Evolutionary conservation across 2,113 vertebrate species (phyloP), one percentile per base, ranked within the genome.

Genomic region (Ariopsis seemanni): DNA sequence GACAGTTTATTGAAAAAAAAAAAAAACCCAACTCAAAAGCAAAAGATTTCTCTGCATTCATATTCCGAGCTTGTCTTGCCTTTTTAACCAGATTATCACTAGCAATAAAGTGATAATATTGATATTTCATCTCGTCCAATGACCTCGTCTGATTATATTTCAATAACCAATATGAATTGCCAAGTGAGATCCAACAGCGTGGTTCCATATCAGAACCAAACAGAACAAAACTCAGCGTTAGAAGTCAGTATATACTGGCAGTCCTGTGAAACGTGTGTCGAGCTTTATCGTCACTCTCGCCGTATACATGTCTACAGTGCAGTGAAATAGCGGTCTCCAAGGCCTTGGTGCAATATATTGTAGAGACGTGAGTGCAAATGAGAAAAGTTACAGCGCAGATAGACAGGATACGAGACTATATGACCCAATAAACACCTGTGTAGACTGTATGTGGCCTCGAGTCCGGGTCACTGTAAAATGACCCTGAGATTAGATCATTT

Each of bases 401-500:
- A 42, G 52, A 81, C 17, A 79, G 20, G n/a, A 30, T 9, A n/a
- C 25, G 30, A 55, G 75, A 15, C 25, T 7, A 14, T 53, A 34
- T 11, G 27, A 58, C 27, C 60, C 17, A 22, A 1, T 60, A 22
- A 18, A 30, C 7, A 18, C 0, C 1, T 30, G 8, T 5, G 15
- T 58, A 20, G 8, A 20, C 14, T 8, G n/a, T 0, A 17, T 34
- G 62, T 12, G 30, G 79, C 48, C 5, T 62, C 14, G 57, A 42
- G 65, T 84, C 58, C 75, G 42, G 75, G 84, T 53, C 81, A 74
- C 55, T 82, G 60, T 84, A 88, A 86, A 82, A 80, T 58, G 74
- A 83, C 78, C 58, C 77, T 11, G 86, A 87, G 86, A 91, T 87
- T 74, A 89, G 63, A 62, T 72, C 83, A 86, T 86, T 53, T 88